Percentiles rank a stretch among this genome's conserved stretches.
These are phyloP conservation scores for Lycocerus yunnanus DNA, from an alignment of 2,888 invertebrate genomes.

Conservation along the genomic window DNA sequence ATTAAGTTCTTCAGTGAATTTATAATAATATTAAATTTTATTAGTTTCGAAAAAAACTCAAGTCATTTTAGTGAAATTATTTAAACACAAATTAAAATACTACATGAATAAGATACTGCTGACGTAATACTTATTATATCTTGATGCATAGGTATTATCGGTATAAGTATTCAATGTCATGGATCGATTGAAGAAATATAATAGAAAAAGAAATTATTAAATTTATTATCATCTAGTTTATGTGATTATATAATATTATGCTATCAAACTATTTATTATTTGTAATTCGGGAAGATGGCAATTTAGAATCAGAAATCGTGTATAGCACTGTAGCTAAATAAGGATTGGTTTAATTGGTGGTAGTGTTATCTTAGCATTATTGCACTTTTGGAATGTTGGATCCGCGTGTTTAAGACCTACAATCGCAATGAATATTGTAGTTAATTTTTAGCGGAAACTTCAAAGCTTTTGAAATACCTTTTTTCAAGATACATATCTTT, in stretches of 20 bases:
- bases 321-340: conserved; percentile 37
- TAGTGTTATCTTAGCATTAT: conserved; percentile 38
- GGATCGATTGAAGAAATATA: too few species aligned
- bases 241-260: background rate
- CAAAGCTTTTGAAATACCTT: conserved; percentile 14
- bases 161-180: too few species aligned
- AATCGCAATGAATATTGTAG: conserved; percentile 29
- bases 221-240: too few species aligned
- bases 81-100: too few species aligned
- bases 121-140: too few species aligned
- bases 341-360: conserved; percentile 39
- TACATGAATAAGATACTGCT: too few species aligned
- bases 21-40: background rate
- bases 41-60: background rate
- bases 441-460: conserved; percentile 32
- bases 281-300: background rate
- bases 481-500: background rate
- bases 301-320: conserved; percentile 14
- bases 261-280: background rate
- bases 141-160: too few species aligned
- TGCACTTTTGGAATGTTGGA: conserved; percentile 37
- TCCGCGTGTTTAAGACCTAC: conserved; percentile 30
- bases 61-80: background rate
- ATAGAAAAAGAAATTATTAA: too few species aligned
- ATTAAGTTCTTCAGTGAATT: background rate